Conservation (phyloP, 1,140 invertebrate genomes). For the Psix sp. region DNA sequence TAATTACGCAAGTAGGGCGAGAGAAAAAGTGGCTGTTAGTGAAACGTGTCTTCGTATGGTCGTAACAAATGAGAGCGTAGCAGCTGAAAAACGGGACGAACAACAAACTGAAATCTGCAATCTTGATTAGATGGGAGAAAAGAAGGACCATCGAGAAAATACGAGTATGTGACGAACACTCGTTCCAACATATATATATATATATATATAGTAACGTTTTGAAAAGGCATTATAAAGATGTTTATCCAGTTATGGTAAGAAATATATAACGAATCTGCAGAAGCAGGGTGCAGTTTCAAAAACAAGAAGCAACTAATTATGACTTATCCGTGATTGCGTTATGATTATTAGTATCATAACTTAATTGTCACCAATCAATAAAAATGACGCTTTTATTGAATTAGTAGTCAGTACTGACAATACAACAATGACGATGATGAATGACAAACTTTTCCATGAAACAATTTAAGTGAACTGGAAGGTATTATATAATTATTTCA, state of each 20-base stretch:
- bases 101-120: constrained; percentile 54
- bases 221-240: constrained; percentile 57
- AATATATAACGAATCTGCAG: constrained; percentile 28
- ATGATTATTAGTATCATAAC: constrained; percentile 13
- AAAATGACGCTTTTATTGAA: neutral
- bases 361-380: constrained; percentile 4
- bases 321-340: constrained; percentile 40
- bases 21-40: constrained; percentile 49
- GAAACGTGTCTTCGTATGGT: constrained; percentile 27
- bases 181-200: constrained; percentile 19
- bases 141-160: constrained; percentile 49
- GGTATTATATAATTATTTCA: too few species aligned
- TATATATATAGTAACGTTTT: constrained; percentile 30
- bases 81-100: constrained; percentile 51
- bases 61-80: constrained; percentile 57
- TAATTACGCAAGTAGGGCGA: constrained; percentile 68
- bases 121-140: constrained; percentile 57
- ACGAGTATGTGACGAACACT: constrained; percentile 59
- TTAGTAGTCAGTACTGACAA: too few species aligned
- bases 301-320: constrained; percentile 37
- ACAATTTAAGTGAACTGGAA: too few species aligned
- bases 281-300: constrained; percentile 25
- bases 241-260: constrained; percentile 41
- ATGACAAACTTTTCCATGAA: too few species aligned
- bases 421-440: too few species aligned